These are phyloP conservation scores for Mastigias papua DNA, from an alignment of 30 jellyfish, hydroid and myxozoan genomes.

Conservation along the genomic window DNA sequence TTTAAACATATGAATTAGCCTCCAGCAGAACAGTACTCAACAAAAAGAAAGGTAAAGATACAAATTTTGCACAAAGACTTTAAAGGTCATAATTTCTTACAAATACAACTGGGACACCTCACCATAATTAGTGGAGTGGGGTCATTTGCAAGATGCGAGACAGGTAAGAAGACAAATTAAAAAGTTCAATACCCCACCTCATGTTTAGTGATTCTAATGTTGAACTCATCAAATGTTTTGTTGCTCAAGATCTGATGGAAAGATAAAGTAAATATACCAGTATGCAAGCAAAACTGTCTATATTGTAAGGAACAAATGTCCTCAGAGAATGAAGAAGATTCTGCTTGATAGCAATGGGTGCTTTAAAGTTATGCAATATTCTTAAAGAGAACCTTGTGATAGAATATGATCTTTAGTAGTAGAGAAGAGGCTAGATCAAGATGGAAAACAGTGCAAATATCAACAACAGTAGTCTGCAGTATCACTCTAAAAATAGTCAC, in stretches of 20 bases:
- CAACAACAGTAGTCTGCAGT: too few species aligned
- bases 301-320: too few species aligned
- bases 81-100: not conserved
- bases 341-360: not conserved
- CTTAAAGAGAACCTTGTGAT: too few species aligned
- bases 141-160: too few species aligned
- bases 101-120: too few species aligned
- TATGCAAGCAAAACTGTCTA: too few species aligned
- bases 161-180: too few species aligned
- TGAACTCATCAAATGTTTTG: constrained; percentile 1
- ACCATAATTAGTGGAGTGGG: too few species aligned
- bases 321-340: not conserved
- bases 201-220: not conserved
- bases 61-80: not conserved
- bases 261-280: too few species aligned
- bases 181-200: constrained; percentile 2
- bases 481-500: not conserved
- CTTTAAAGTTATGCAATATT: too few species aligned
- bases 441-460: not conserved
- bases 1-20: not conserved
- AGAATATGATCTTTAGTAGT: too few species aligned
- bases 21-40: not conserved
- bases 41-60: not conserved
- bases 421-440: not conserved
- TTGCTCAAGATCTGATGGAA: not conserved